phyloP scores from a whole-genome alignment of 2,113 vertebrate species.

The Agapornis roseicollis region DNA sequence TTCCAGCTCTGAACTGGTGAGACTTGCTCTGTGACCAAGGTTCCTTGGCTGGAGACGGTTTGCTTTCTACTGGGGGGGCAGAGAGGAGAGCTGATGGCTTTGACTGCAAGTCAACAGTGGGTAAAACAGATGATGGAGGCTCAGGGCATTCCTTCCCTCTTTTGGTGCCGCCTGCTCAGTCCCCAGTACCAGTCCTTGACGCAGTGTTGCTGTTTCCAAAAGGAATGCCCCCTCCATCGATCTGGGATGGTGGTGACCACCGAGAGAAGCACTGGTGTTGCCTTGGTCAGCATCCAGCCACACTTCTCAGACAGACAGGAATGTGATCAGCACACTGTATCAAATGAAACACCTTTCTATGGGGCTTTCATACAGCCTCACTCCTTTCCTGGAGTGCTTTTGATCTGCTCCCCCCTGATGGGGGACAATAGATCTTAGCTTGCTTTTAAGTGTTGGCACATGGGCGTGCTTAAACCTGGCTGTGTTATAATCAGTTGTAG shows the following conservation, averaged over 20 bases:
- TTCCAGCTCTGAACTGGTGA: neutral
- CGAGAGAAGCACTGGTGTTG: neutral
- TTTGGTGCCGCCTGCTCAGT: neutral
- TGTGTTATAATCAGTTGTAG: neutral
- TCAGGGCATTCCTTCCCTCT: neutral
- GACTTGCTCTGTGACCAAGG: neutral
- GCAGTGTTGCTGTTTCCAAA: neutral
- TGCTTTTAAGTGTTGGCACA: neutral
- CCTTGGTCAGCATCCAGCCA: neutral
- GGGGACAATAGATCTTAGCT: neutral
- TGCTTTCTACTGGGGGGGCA: neutral
- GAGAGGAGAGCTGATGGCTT: neutral
- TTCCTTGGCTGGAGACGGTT: neutral
- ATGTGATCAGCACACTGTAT: accelerated
- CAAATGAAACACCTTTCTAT: neutral
- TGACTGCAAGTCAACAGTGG: neutral
- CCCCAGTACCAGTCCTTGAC: accelerated
- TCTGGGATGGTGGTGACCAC: neutral
- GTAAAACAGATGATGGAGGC: neutral
- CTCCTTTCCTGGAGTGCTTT: neutral
- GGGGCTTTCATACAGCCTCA: neutral
- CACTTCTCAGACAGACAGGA: neutral
- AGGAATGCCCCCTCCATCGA: neutral
- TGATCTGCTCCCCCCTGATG: neutral
- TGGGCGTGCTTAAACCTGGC: neutral